Conservation (phyloP, 1,140 invertebrate species). For the Camponotus vicinus region DNA sequence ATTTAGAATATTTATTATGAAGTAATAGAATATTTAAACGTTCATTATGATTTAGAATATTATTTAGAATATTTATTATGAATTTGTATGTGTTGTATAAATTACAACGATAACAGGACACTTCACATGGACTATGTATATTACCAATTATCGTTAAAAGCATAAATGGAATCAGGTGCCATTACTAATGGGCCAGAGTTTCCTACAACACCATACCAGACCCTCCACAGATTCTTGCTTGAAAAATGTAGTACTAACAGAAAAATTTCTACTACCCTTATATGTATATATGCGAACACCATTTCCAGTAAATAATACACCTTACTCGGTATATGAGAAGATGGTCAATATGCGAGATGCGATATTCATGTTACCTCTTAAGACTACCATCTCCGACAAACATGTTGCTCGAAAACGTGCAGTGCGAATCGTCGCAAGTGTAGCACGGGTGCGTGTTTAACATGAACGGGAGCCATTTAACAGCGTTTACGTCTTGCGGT, state of each 20-base stretch:
- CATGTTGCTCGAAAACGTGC: not conserved
- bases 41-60: too few species aligned
- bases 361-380: not conserved
- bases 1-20: not conserved
- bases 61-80: not conserved
- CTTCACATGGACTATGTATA: not conserved
- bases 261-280: not conserved
- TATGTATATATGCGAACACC: not conserved
- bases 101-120: not conserved
- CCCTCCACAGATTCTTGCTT: not conserved
- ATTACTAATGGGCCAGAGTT: constrained; percentile 10
- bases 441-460: not conserved
- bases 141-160: constrained; percentile 39
- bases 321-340: not conserved
- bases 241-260: not conserved
- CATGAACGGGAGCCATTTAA: constrained; percentile 16
- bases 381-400: not conserved
- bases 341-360: not conserved
- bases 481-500: not conserved
- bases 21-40: not conserved
- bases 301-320: constrained; percentile 23
- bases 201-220: not conserved
- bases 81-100: constrained; percentile 14
- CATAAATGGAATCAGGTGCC: constrained; percentile 14
- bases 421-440: not conserved